Percentiles rank a stretch among this genome's conserved stretches.
Evolutionary conservation across 2,797 vertebrate genomes (phyloP).

Genomic region (Channa striata): DNA sequence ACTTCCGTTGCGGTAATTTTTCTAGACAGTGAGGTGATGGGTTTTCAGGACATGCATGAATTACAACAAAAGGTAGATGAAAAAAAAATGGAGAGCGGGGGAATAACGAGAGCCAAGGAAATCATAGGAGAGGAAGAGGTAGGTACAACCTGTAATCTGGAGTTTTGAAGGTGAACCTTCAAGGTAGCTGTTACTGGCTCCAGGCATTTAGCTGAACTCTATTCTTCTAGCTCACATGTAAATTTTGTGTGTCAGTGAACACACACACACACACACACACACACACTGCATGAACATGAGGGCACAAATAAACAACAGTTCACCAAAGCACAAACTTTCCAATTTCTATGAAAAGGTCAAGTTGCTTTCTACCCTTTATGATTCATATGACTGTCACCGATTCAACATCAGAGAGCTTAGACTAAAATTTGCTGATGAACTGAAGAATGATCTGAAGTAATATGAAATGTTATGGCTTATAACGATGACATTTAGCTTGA

Average conservation of each 20-base stretch:
- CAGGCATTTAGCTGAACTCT: conserved; percentile 53
- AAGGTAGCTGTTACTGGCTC: conserved; percentile 66
- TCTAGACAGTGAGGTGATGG: conserved; percentile 48
- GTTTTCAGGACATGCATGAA: conserved; percentile 62
- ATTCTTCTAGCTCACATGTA: conserved; percentile 40
- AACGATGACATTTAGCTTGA: conserved; percentile 62
- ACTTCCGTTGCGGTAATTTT: conserved; percentile 42
- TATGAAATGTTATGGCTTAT: conserved; percentile 52
- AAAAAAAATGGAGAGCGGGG: conserved; percentile 35
- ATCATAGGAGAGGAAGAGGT: conserved; percentile 26
- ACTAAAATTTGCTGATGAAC: conserved; percentile 54
- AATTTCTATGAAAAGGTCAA: conserved; percentile 64
- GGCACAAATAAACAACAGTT: conserved; percentile 30
- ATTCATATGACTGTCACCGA: conserved; percentile 53
- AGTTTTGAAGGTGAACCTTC: conserved; percentile 75
- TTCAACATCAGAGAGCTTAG: conserved; percentile 31
- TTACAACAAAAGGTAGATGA: conserved; percentile 48
- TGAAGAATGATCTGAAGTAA: conserved; percentile 48
- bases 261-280: conserved; percentile 1
- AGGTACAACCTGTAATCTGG: conserved; percentile 56
- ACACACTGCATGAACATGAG: too few relatives aligned
- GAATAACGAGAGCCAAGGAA: conserved; percentile 37
- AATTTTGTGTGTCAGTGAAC: not conserved
- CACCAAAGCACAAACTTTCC: conserved; percentile 18
- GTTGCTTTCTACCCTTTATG: conserved; percentile 40